A percentile compares a stretch with the other conserved stretches of the same genome.
These are phyloP conservation scores for Andrena praecox DNA, from an alignment of 2,888 invertebrate genomes.

Conservation along the genomic window DNA sequence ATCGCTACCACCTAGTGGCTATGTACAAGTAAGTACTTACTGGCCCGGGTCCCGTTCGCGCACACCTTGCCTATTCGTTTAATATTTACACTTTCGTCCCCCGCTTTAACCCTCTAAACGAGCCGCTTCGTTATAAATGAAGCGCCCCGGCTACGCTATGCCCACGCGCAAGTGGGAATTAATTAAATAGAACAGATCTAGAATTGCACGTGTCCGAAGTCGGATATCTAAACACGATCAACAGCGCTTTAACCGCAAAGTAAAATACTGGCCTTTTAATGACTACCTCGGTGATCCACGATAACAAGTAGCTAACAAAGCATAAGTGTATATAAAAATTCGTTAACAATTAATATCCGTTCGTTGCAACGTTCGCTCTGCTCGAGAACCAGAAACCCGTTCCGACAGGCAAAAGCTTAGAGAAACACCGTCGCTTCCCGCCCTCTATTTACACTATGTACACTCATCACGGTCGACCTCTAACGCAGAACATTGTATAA, in stretches of 20 bases:
- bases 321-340: constrained; percentile 36
- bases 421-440: neutral
- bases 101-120: constrained; percentile 48
- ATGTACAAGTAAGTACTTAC: constrained; percentile 75
- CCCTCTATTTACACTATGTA: constrained; percentile 35
- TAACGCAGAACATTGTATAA: neutral
- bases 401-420: neutral
- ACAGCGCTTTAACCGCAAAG: constrained; percentile 50
- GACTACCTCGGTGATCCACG: constrained; percentile 67
- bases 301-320: constrained; percentile 56
- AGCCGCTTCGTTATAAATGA: constrained; percentile 32
- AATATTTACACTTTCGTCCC: constrained; percentile 63
- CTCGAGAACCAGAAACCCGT: neutral
- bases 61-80: constrained; percentile 58
- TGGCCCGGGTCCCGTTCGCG: constrained; percentile 78
- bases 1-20: constrained; percentile 50
- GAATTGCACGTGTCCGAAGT: constrained; percentile 60
- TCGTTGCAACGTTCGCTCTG: constrained; percentile 22
- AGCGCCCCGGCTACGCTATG: neutral
- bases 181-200: constrained; percentile 58
- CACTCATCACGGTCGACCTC: neutral
- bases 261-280: constrained; percentile 77
- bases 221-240: constrained; percentile 38
- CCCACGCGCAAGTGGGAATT: constrained; percentile 2
- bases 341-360: constrained; percentile 38